Conservation (phyloP, 92 coral and sea anemone species). For the Palythoa grandiflora region DNA sequence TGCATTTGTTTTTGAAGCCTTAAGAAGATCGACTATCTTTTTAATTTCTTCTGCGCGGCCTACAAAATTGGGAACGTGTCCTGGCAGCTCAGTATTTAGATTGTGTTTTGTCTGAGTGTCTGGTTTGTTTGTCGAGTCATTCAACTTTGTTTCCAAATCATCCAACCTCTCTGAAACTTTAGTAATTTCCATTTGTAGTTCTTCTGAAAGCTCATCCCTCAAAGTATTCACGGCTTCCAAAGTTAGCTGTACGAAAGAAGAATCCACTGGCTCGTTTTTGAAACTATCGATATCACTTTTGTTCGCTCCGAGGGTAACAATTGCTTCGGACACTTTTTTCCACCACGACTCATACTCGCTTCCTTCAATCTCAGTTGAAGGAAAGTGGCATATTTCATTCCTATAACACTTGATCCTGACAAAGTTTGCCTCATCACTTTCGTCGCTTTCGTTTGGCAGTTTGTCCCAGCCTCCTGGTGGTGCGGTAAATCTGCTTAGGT, state of each 20-base stretch:
- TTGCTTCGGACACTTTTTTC: constrained; percentile 35
- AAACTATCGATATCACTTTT: constrained; percentile 39
- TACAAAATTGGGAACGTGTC: neutral
- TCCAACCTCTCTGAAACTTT: neutral
- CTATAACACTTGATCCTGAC: constrained; percentile 55
- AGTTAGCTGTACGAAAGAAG: neutral
- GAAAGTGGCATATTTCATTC: constrained; percentile 56
- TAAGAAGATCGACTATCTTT: neutral
- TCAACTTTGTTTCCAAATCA: neutral
- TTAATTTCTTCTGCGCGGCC: constrained; percentile 50
- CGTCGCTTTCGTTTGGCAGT: constrained; percentile 57
- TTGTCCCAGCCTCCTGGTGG: constrained; percentile 70
- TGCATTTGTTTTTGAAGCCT: neutral
- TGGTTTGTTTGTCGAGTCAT: neutral
- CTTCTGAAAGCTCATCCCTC: neutral
- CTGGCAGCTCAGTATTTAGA: constrained; percentile 17
- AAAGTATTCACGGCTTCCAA: neutral
- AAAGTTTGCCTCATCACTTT: constrained; percentile 51
- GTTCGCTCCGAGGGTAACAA: constrained; percentile 38
- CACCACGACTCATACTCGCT: constrained; percentile 54
- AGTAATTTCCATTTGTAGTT: neutral
- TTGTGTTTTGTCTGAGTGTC: neutral
- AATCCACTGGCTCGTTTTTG: constrained; percentile 50
- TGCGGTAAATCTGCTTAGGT: constrained; percentile 29
- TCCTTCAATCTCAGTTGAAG: constrained; percentile 31